Evolutionary conservation across 1,140 invertebrate genomes (phyloP).

Genomic region (Ctenoplectra terminalis): DNA sequence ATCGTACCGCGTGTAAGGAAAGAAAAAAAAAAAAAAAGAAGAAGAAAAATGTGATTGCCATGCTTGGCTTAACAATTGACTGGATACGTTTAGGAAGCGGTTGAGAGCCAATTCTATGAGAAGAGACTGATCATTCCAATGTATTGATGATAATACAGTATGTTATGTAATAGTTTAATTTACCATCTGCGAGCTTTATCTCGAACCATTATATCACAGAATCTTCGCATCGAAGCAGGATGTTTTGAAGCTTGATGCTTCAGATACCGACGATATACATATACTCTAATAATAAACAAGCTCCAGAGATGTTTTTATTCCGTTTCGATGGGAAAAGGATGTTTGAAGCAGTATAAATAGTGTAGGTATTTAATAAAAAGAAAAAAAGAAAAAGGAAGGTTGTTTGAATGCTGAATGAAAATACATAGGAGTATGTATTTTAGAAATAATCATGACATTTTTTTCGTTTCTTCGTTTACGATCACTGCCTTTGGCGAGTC

Average conservation of each 20-base stretch:
- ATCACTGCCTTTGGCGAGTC: conserved; percentile 61
- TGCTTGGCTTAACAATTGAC: conserved; percentile 34
- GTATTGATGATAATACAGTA: conserved; percentile 59
- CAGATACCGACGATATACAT: conserved; percentile 33
- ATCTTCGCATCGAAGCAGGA: conserved; percentile 68
- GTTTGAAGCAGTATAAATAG: conserved; percentile 40
- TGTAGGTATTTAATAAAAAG: conserved; percentile 35
- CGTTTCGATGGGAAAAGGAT: conserved; percentile 47
- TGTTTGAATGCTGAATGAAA: conserved; percentile 28
- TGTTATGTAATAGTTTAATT: conserved; percentile 64
- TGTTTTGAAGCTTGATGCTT: conserved; percentile 66
- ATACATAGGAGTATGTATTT: conserved; percentile 10
- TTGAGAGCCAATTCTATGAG: conserved; percentile 46
- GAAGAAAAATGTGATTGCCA: conserved; percentile 27
- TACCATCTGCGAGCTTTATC: conserved; percentile 52
- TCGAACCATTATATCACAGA: conserved; percentile 49
- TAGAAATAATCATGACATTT: conserved; percentile 54
- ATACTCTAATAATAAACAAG: conserved; percentile 38
- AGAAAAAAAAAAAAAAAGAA: too few relatives aligned
- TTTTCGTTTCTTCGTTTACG: conserved; percentile 49
- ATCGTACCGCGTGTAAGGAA: conserved; percentile 27
- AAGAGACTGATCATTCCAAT: conserved; percentile 67
- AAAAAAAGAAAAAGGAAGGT: neutral
- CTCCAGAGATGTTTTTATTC: conserved; percentile 59
- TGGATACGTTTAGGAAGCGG: conserved; percentile 39